Conservation (phyloP, 1,140 invertebrate genomes). For the Dreissena polymorpha region DNA sequence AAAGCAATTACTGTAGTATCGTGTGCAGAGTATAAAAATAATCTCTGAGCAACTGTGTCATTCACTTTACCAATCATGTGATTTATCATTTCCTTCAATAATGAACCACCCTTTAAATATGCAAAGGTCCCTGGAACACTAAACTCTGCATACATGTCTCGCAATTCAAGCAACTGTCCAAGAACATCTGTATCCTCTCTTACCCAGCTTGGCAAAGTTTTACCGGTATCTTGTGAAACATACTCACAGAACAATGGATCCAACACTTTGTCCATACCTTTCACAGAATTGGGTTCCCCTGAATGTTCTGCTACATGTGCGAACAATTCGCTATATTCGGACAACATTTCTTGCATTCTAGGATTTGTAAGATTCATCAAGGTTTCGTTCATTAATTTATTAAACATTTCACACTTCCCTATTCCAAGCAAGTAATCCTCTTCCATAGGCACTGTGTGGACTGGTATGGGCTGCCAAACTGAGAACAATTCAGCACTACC, state of each 20-base stretch:
- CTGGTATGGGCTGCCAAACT: constrained; percentile 60
- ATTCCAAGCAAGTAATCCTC: constrained; percentile 34
- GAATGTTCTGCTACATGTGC: constrained; percentile 9
- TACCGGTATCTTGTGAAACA: background rate
- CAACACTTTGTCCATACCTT: background rate
- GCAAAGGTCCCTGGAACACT: constrained; percentile 2
- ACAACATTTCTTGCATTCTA: constrained; percentile 6
- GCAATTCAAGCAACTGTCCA: constrained; percentile 2
- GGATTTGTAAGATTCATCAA: background rate
- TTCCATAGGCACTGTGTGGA: constrained; percentile 53
- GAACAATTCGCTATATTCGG: constrained; percentile 12
- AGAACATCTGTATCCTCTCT: background rate
- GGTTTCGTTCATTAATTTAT: no score
- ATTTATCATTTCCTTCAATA: constrained; percentile 31
- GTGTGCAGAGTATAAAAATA: constrained; percentile 43
- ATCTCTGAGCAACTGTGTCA: background rate
- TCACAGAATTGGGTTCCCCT: constrained; percentile 32
- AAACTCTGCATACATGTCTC: background rate
- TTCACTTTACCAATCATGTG: constrained; percentile 25
- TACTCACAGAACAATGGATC: constrained; percentile 36
- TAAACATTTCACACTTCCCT: no score
- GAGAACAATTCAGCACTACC: background rate
- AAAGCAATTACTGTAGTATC: constrained; percentile 21
- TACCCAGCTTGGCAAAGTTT: constrained; percentile 22
- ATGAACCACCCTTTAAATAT: constrained; percentile 27